Conservation (phyloP, 2,888 invertebrate species). For the Catocala fraxini region DNA sequence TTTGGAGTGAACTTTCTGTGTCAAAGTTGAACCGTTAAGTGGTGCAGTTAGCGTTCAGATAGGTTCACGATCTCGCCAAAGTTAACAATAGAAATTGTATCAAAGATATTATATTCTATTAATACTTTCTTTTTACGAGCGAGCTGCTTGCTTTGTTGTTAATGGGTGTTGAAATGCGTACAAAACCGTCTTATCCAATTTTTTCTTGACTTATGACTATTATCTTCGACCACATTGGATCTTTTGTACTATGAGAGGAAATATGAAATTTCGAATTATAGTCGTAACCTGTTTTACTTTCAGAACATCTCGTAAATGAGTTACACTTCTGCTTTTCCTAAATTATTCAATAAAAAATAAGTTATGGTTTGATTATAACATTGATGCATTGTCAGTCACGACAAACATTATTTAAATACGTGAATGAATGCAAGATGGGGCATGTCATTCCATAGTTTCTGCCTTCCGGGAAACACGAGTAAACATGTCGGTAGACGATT, state of each 20-base stretch:
- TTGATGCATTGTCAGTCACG: too few relatives aligned
- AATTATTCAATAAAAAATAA: neutral
- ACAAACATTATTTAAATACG: too few relatives aligned
- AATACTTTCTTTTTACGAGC: constrained; percentile 56
- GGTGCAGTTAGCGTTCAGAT: constrained; percentile 61
- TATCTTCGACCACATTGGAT: constrained; percentile 31
- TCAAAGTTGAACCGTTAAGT: constrained; percentile 83
- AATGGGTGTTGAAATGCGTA: constrained; percentile 37
- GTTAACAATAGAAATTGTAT: constrained; percentile 67
- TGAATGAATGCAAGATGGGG: too few relatives aligned
- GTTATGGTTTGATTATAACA: neutral
- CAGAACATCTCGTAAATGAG: constrained; percentile 2
- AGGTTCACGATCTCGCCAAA: constrained; percentile 71
- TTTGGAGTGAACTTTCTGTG: constrained; percentile 65
- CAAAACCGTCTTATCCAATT: constrained; percentile 25
- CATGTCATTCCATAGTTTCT: too few relatives aligned
- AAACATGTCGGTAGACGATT: too few relatives aligned
- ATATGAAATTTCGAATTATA: constrained; percentile 7
- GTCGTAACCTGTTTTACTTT: constrained; percentile 24
- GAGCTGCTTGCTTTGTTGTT: constrained; percentile 25
- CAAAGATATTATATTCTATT: constrained; percentile 59
- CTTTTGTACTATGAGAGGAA: constrained; percentile 21
- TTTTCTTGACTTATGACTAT: constrained; percentile 34
- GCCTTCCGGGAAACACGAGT: too few relatives aligned
- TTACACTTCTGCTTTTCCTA: constrained; percentile 1